phyloP scores from a whole-genome alignment of 2,797 vertebrate genomes.

The Otolemur crassicaudatus region DNA sequence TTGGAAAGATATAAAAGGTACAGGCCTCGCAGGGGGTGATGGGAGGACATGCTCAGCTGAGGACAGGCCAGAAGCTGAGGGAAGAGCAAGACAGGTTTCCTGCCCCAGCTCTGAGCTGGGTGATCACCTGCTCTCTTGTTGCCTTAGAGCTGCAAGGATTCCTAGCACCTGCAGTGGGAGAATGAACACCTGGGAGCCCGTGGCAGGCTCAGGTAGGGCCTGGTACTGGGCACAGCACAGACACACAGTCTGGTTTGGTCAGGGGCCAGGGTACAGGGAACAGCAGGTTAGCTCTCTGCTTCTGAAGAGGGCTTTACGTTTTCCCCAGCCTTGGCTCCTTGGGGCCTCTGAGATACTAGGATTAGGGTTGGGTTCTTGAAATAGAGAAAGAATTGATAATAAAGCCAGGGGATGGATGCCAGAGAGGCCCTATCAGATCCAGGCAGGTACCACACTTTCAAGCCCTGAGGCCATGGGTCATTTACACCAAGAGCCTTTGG shows the following conservation, averaged over 20 bases:
- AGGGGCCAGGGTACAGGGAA: neutral
- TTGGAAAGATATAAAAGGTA: neutral
- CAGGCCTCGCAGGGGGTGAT: neutral
- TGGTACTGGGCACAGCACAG: neutral
- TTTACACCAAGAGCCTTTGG: neutral
- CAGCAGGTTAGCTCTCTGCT: neutral
- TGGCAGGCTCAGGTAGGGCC: neutral
- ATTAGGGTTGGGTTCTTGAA: conserved; percentile 10
- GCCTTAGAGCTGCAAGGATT: conserved; percentile 41
- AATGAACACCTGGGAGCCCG: neutral
- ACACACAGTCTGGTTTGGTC: neutral
- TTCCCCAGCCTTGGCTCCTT: neutral
- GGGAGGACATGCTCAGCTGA: neutral
- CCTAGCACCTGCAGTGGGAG: conserved; percentile 12
- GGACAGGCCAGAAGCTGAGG: neutral
- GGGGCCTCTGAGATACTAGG: neutral
- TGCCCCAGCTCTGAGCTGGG: neutral
- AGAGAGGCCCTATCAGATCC: neutral
- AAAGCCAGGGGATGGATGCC: neutral
- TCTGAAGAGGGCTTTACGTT: neutral
- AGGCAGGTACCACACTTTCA: neutral
- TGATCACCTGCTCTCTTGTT: neutral
- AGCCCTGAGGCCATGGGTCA: neutral
- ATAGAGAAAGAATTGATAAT: neutral
- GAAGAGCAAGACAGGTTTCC: neutral